phyloP scores from a whole-genome alignment of 1,140 invertebrate genomes.

The Bilobella aurantiaca region DNA sequence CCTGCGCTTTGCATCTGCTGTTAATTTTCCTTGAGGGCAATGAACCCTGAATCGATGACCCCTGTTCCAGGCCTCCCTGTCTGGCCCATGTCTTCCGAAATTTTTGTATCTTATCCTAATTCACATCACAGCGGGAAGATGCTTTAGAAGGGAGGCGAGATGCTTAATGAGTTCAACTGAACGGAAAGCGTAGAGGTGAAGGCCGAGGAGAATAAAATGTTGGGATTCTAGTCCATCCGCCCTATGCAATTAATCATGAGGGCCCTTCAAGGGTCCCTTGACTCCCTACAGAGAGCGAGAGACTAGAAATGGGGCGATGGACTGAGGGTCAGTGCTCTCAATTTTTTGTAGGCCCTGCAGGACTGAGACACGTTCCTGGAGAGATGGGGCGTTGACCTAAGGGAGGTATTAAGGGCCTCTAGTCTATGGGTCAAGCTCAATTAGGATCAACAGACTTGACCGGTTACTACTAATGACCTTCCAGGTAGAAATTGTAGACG shows the following conservation, averaged over 20 bases:
- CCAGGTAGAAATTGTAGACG: not conserved
- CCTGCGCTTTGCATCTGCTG: no score
- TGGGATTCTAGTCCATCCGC: not conserved
- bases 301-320: no score
- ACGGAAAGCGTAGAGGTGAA: not conserved
- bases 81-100: not conserved
- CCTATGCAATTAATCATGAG: not conserved
- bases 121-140: not conserved
- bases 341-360: not conserved
- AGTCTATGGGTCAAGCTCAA: not conserved
- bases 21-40: not conserved
- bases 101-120: not conserved
- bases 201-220: slow-evolving; percentile 4
- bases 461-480: slow-evolving; percentile 3
- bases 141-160: not conserved
- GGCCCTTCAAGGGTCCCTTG: no score
- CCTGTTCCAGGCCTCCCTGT: not conserved
- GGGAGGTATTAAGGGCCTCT: not conserved
- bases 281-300: no score
- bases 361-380: slow-evolving; percentile 11
- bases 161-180: not conserved
- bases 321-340: slow-evolving; percentile 18
- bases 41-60: not conserved
- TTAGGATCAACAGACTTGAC: no score
- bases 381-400: slow-evolving; percentile 20